phyloP scores from a whole-genome alignment of 2,113 vertebrate species.

The Scytalopus superciliaris region DNA sequence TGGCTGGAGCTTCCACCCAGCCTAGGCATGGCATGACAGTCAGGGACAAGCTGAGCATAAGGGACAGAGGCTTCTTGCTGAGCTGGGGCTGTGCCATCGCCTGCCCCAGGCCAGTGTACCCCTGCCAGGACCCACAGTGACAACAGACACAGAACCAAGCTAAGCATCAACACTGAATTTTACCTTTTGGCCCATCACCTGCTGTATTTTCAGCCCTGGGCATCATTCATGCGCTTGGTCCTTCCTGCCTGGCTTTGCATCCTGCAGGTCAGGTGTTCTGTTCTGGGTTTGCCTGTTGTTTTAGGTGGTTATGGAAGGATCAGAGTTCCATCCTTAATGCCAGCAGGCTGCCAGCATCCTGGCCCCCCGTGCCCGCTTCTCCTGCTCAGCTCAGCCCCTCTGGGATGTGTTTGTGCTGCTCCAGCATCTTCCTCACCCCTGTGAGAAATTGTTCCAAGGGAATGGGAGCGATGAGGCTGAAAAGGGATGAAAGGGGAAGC shows the following conservation, averaged over 20 bases:
- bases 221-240: neutral
- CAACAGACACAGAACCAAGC: neutral
- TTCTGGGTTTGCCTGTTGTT: neutral
- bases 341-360: neutral
- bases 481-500: neutral
- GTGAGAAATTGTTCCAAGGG: neutral
- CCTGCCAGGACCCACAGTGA: neutral
- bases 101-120: neutral
- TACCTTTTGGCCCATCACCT: too few species aligned
- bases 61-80: neutral
- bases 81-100: accelerated
- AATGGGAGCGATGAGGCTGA: neutral
- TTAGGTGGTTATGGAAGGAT: neutral
- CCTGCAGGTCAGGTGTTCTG: too few species aligned
- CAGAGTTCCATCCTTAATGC: neutral
- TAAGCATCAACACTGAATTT: neutral
- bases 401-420: neutral
- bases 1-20: neutral
- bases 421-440: neutral
- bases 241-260: neutral
- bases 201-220: accelerated
- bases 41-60: neutral
- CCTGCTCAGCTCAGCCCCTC: neutral
- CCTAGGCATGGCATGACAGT: neutral
- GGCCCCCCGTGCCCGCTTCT: neutral